Percentiles rank a stretch among this genome's conserved stretches.
phyloP scores from a whole-genome alignment of 2,888 invertebrate genomes.

The Lydus trimaculatus region DNA sequence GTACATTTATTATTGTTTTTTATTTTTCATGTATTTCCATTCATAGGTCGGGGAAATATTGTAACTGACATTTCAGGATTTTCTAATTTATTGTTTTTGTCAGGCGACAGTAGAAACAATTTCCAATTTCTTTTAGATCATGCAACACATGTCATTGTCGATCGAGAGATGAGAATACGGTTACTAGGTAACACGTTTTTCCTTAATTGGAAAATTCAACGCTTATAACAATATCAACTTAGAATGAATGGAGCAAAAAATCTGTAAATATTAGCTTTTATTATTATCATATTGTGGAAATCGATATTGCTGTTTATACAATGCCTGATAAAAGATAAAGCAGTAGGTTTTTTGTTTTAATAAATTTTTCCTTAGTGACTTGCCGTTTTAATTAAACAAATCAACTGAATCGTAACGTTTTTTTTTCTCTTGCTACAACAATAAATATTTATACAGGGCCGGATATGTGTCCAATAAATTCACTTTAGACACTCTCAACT shows the following conservation, averaged over 20 bases:
- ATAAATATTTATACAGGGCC: slow-evolving; percentile 19
- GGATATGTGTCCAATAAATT: slow-evolving; percentile 24
- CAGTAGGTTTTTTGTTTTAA: not conserved
- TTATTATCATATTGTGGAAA: not conserved
- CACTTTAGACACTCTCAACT: slow-evolving; percentile 9
- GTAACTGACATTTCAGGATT: too few relatives aligned
- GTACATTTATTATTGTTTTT: too few relatives aligned
- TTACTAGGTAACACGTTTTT: not conserved
- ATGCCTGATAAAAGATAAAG: not conserved
- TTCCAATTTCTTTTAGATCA: too few relatives aligned
- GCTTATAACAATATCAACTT: not conserved
- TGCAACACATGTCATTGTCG: too few relatives aligned
- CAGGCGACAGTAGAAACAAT: not conserved
- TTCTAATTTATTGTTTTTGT: not conserved
- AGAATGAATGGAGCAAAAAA: not conserved
- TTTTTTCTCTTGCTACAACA: not conserved
- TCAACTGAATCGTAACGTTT: not conserved
- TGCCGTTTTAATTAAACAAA: slow-evolving; percentile 4
- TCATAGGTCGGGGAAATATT: too few relatives aligned
- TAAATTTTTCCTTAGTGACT: not conserved
- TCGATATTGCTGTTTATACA: not conserved
- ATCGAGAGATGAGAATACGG: not conserved
- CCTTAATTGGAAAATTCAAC: not conserved
- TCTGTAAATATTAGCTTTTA: not conserved
- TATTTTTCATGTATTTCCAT: too few relatives aligned